Evolutionary conservation across 2,797 vertebrate genomes (phyloP), one percentile per base, ranked within the genome.

Genomic region (Pipistrellus nathusii): DNA sequence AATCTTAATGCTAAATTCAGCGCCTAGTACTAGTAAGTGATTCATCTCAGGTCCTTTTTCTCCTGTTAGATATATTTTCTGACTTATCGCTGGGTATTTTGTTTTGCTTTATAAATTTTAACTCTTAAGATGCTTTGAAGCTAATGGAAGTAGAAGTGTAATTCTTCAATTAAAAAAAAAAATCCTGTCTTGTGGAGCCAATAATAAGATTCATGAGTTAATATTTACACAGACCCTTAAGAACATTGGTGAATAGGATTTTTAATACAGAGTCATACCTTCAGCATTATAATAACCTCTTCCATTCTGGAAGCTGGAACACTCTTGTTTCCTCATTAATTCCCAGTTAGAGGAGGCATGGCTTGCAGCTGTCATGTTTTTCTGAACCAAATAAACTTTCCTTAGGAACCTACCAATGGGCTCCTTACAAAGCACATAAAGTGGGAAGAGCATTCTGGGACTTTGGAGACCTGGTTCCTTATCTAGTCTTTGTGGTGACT

Each of bases 121-220:
- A 82, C 59, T 72, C 88, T 93, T 85, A 82, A 57, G 73, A 88
- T 35, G 30, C 17, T 48, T 82, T 83, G 69, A 82, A 30, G 38
- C 25, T 9, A 66, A 53, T 51, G 30, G 38, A 35, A 59, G 20
- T 12, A 64, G 8, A 53, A 85, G 8, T 35, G 0, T 41, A 64
- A 62, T 64, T 83, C 32, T 80, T 59, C n/a, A 73, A 8, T 32
- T n/a, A 44, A 13, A 53, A 72, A 76, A 76, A 87, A 55, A 68
- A 38, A 30, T 41, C n/a, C 71, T 72, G 27, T 46, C 53, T 72
- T 46, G 27, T 17, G 32, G 27, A 17, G 46, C 3, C 32, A 21
- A n/a, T 12, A 14, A 5, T 41, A 72, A 73, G 88, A 72, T 69
- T 62, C 69, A 82, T 46, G 88, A 38, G 41, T 73, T 82, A 73